These are phyloP conservation scores for Tokudaia tokunoshimensis DNA, from an alignment of 2,797 vertebrate species.

Conservation along the genomic window DNA sequence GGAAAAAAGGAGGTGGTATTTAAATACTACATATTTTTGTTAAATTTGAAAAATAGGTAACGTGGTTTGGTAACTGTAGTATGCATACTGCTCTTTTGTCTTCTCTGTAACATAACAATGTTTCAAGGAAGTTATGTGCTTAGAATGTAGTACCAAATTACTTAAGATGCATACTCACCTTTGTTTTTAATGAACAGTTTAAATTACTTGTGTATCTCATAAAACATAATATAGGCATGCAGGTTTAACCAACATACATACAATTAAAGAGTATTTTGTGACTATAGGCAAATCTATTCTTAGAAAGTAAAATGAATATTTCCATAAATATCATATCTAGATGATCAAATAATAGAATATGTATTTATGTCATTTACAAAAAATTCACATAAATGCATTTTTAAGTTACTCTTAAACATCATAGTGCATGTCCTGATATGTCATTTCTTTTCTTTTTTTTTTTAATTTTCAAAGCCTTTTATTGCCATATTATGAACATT, in stretches of 20 bases:
- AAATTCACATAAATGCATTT: background rate
- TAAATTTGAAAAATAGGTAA: background rate
- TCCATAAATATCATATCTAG: background rate
- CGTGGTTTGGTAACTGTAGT: background rate
- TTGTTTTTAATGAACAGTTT: background rate
- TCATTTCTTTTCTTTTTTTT: background rate
- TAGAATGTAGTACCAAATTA: background rate
- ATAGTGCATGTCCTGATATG: background rate
- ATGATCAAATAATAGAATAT: background rate
- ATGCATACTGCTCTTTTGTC: background rate
- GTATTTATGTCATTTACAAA: background rate
- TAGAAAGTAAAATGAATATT: background rate
- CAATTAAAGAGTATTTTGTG: background rate
- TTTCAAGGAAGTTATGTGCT: background rate
- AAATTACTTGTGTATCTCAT: background rate
- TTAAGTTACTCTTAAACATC: background rate
- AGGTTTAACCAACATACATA: background rate
- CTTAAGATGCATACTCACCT: background rate
- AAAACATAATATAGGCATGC: background rate
- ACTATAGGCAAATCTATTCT: background rate
- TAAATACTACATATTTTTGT: background rate
- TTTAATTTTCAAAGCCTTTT: conserved; percentile 48
- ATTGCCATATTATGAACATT: background rate
- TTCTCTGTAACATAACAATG: background rate
- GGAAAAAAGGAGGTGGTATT: background rate